Conservation (phyloP, 2,888 invertebrate genomes). For the Lucinisca nassula region DNA sequence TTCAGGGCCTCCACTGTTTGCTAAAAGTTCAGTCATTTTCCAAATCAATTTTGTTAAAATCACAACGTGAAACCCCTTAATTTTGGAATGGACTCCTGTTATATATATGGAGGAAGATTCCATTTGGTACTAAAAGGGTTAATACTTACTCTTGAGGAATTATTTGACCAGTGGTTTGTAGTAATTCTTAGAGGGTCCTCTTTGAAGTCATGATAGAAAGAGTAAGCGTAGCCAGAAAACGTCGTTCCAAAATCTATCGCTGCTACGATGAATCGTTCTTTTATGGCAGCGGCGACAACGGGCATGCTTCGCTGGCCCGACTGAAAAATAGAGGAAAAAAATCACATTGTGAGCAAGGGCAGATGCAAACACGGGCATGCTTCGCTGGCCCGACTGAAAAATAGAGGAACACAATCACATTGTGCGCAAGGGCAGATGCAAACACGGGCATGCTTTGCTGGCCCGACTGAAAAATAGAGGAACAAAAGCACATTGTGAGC, state of each 20-base stretch:
- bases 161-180: not conserved
- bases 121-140: no score
- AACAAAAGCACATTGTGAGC: no score
- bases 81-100: no score
- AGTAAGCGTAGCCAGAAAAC: constrained; percentile 38
- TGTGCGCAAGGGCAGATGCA: not conserved
- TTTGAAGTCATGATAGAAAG: constrained; percentile 3
- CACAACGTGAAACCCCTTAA: no score
- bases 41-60: no score
- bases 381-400: not conserved
- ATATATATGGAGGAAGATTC: no score
- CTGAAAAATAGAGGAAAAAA: no score
- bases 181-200: constrained; percentile 15
- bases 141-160: no score
- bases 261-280: constrained; percentile 11
- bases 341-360: no score
- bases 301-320: not conserved
- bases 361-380: constrained; percentile 1
- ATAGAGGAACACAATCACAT: no score
- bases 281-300: constrained; percentile 5
- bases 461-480: not conserved
- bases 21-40: no score
- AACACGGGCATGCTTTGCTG: constrained; percentile 8
- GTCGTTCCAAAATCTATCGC: constrained; percentile 49
- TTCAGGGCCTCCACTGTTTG: no score